Conservation (phyloP, 2,113 vertebrate genomes). For the Protobothrops mucrosquamatus region DNA sequence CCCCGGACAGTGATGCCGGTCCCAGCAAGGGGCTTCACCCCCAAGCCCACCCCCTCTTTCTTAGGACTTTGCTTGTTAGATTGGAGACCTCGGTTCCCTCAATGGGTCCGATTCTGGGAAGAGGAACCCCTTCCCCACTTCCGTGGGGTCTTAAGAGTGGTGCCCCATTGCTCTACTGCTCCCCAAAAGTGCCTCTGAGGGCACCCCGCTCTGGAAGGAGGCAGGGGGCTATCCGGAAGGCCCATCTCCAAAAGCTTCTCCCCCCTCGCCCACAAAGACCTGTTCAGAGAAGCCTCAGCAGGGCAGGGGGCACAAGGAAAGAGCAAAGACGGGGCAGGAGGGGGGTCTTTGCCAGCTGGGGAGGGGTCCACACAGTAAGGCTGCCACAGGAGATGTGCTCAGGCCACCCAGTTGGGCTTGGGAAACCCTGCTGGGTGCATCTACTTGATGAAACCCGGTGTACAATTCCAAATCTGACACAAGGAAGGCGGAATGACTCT, state of each 20-base stretch:
- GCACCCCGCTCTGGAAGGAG: background rate
- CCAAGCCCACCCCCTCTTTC: background rate
- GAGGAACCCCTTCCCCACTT: no score
- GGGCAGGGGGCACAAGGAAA: no score
- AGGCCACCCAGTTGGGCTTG: background rate
- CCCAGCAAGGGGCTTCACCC: background rate
- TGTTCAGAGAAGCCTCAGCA: background rate
- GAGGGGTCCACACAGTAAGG: no score
- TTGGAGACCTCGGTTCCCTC: background rate
- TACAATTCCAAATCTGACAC: no score
- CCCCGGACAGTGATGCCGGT: background rate
- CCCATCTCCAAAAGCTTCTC: no score
- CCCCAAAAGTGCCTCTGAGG: background rate
- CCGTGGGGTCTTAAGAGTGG: no score
- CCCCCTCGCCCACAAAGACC: no score
- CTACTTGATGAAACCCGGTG: no score
- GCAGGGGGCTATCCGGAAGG: no score
- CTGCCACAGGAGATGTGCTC: background rate
- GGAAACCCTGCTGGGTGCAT: no score
- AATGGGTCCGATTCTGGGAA: background rate
- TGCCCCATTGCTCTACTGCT: background rate
- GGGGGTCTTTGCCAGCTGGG: background rate
- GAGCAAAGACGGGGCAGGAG: no score
- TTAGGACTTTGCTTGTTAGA: background rate
- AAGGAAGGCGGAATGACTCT: no score